phyloP scores from a whole-genome alignment of 1,140 invertebrate genomes.

The Epicauta chinensis region DNA sequence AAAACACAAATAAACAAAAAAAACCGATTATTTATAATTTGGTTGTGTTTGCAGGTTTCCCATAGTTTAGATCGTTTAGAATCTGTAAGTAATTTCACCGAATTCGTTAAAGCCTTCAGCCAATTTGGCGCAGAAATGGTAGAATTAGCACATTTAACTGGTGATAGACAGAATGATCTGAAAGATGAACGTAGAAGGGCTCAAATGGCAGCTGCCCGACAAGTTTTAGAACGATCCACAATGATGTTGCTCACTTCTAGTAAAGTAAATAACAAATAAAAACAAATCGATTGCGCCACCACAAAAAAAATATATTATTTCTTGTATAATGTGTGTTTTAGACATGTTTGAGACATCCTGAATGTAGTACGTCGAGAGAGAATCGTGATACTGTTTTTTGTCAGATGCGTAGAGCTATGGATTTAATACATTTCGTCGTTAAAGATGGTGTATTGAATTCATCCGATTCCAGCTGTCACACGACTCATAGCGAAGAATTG shows the following conservation, averaged over 20 bases:
- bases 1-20: slow-evolving; percentile 1
- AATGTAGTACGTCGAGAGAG: slow-evolving; percentile 84
- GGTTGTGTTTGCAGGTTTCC: slow-evolving; percentile 53
- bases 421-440: slow-evolving; percentile 95
- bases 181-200: slow-evolving; percentile 92
- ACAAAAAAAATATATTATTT: too few species aligned
- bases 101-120: slow-evolving; percentile 98
- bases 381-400: slow-evolving; percentile 96
- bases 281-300: too few species aligned
- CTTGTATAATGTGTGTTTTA: slow-evolving; percentile 30
- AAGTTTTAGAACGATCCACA: slow-evolving; percentile 94
- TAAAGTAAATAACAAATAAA: slow-evolving; percentile 75
- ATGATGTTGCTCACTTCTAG: slow-evolving; percentile 96
- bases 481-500: slow-evolving; percentile 43
- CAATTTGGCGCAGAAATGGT: slow-evolving; percentile 99
- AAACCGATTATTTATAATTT: slow-evolving; percentile 11
- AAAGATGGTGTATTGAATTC: slow-evolving; percentile 76
- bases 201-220: slow-evolving; percentile 91
- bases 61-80: slow-evolving; percentile 81
- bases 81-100: slow-evolving; percentile 93
- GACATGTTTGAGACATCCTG: slow-evolving; percentile 90
- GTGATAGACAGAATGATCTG: slow-evolving; percentile 74
- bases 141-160: slow-evolving; percentile 90
- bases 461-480: slow-evolving; percentile 25
- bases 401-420: slow-evolving; percentile 94